Conservation (phyloP, 2,888 invertebrate species). For the Encarsia formosa region DNA sequence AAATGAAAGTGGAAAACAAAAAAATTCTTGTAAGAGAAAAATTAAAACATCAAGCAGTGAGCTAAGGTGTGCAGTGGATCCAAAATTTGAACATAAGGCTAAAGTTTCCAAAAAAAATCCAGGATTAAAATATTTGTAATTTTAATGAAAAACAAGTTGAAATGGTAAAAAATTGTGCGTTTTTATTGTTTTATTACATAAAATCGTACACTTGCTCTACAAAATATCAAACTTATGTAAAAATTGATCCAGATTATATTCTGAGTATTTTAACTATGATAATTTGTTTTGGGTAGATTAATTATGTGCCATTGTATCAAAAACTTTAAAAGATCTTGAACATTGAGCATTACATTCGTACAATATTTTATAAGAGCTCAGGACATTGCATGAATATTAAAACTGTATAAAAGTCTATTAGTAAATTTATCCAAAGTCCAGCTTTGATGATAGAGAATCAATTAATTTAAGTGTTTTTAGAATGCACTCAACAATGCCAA, state of each 20-base stretch:
- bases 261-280: too few relatives aligned
- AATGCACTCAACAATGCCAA: slow-evolving; percentile 3
- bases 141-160: neutral
- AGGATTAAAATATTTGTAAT: slow-evolving; percentile 7
- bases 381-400: slow-evolving; percentile 9
- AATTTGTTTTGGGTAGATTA: too few relatives aligned
- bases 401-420: slow-evolving; percentile 16
- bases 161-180: slow-evolving; percentile 39
- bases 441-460: slow-evolving; percentile 8
- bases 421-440: slow-evolving; percentile 10
- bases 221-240: slow-evolving; percentile 27
- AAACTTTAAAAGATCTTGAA: too few relatives aligned
- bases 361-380: slow-evolving; percentile 16
- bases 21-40: slow-evolving; percentile 4
- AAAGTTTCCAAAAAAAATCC: slow-evolving; percentile 9
- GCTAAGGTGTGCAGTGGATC: slow-evolving; percentile 16
- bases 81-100: slow-evolving; percentile 7
- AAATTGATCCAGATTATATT: too few relatives aligned
- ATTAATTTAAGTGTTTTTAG: too few relatives aligned
- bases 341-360: slow-evolving; percentile 17
- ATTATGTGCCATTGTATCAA: too few relatives aligned
- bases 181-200: slow-evolving; percentile 38
- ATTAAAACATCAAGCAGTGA: slow-evolving; percentile 7
- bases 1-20: neutral
- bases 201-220: slow-evolving; percentile 37